These are phyloP conservation scores for Micrasema longulum DNA, from an alignment of 1,140 invertebrate species.

Conservation along the genomic window DNA sequence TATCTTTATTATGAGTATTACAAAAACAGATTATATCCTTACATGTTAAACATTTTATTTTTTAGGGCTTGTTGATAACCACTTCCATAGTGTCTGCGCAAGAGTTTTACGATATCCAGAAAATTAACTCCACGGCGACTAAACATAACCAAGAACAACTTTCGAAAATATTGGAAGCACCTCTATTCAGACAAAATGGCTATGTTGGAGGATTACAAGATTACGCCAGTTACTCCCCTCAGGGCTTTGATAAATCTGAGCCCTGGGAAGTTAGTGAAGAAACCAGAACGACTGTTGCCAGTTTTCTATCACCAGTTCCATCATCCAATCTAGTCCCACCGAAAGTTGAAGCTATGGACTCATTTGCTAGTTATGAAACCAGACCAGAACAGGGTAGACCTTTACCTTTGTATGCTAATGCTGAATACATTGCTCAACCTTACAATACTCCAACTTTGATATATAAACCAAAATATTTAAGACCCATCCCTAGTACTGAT, in stretches of 20 bases:
- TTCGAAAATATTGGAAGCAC: slow-evolving; percentile 44
- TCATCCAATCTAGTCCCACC: slow-evolving; percentile 46
- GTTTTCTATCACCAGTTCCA: slow-evolving; percentile 8
- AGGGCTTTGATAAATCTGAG: slow-evolving; percentile 31
- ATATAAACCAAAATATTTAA: slow-evolving; percentile 9
- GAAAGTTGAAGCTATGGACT: slow-evolving; percentile 36
- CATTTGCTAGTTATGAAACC: slow-evolving; percentile 25
- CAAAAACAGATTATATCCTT: neutral
- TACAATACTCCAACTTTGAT: neutral
- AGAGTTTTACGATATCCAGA: slow-evolving; percentile 35
- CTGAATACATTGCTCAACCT: neutral
- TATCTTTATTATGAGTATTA: no score
- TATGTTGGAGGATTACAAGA: slow-evolving; percentile 7
- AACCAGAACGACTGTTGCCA: slow-evolving; percentile 10
- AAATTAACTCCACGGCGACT: slow-evolving; percentile 3
- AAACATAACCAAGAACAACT: slow-evolving; percentile 44
- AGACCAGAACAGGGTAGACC: slow-evolving; percentile 25
- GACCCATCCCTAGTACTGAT: slow-evolving; percentile 7
- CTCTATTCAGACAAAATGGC: slow-evolving; percentile 45
- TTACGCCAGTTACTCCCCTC: slow-evolving; percentile 37
- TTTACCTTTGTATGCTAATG: neutral
- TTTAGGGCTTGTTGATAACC: slow-evolving; percentile 43
- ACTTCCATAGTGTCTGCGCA: slow-evolving; percentile 36
- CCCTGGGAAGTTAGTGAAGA: slow-evolving; percentile 29
- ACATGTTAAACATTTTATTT: slow-evolving; percentile 21